Evolutionary conservation across 2,797 vertebrate genomes (phyloP), one percentile per base, ranked within the genome.

Genomic region (Cyprinella venusta): DNA sequence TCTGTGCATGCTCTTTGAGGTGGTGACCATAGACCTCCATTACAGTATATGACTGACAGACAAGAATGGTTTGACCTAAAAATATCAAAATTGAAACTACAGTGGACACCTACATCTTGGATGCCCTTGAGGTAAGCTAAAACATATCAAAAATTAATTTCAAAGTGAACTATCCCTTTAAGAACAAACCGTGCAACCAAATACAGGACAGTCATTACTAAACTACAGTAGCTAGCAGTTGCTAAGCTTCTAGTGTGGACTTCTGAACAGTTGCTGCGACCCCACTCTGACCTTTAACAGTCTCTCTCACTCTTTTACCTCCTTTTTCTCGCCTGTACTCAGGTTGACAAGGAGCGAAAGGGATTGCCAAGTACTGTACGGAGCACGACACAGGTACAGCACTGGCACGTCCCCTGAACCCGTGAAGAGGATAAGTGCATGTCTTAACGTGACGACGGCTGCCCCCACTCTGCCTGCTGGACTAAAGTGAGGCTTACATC

Each of bases 401-500:
- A 21, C 50, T 56, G 52, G n/a, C 52, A 24, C 36, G 36, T 76
- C 59, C 2, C 80, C 54, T 59, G 45, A 82, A 42, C 40, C 24
- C 18, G 24, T 52, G 61, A 48, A 65, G 71, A 76, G 65, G 52
- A 61, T 26, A 64, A 76, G 54, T 54, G 74, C 33, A 15, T 65
- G 63, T 79, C 45, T 84, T 72, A 79, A 75, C 24, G 52, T 82
- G 77, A 86, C 65, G 77, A 85, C 61, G 77, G 79, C 87, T 77
- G 80, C 64, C 82, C 84, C 45, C 19, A 63, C 56, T 30, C 78
- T 67, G 75, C 38, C 48, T 81, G 69, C 56, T 63, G 76, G 68
- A 84, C 77, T 83, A 38, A 63, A 50, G 68, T 83, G 82, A 86
- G 79, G 59, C 78, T 90, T 90, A 84, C 56, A 50, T 87, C 89